Evolutionary conservation across 2,888 invertebrate species (phyloP).

Genomic region (Cheilosia soror): DNA sequence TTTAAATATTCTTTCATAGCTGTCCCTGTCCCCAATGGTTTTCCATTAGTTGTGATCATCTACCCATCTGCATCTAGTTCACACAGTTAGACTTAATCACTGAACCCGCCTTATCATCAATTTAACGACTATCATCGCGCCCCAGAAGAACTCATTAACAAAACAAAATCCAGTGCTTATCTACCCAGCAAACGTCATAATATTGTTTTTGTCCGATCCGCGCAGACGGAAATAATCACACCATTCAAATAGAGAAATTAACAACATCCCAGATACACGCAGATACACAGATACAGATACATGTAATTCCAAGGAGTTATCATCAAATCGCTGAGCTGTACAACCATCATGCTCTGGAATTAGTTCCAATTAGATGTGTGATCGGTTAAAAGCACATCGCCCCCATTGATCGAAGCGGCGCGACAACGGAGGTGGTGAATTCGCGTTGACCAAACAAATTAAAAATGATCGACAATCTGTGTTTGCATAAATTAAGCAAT

Average conservation of each 20-base stretch:
- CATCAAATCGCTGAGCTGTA: slow-evolving; percentile 29
- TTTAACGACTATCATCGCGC: slow-evolving; percentile 4
- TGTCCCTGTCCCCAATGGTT: neutral
- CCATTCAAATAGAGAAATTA: slow-evolving; percentile 21
- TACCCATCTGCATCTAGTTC: slow-evolving; percentile 3
- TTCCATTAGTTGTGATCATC: neutral
- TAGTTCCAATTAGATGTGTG: slow-evolving; percentile 68
- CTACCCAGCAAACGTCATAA: slow-evolving; percentile 44
- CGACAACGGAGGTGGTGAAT: neutral
- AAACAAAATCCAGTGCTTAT: slow-evolving; percentile 27
- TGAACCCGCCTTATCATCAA: slow-evolving; percentile 15
- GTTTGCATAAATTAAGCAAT: slow-evolving; percentile 75
- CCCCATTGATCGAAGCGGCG: slow-evolving; percentile 23
- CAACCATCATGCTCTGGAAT: slow-evolving; percentile 38
- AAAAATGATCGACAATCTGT: slow-evolving; percentile 72
- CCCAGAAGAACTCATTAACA: slow-evolving; percentile 13
- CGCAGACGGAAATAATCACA: slow-evolving; percentile 50
- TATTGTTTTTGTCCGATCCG: slow-evolving; percentile 37
- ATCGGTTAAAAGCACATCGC: slow-evolving; percentile 62
- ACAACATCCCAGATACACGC: slow-evolving; percentile 41
- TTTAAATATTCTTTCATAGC: neutral
- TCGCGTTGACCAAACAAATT: slow-evolving; percentile 60
- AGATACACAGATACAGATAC: slow-evolving; percentile 55
- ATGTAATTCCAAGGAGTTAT: slow-evolving; percentile 31
- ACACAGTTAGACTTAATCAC: slow-evolving; percentile 13